phyloP scores from a whole-genome alignment of 2,888 invertebrate genomes.

The Lobophora halterata region DNA sequence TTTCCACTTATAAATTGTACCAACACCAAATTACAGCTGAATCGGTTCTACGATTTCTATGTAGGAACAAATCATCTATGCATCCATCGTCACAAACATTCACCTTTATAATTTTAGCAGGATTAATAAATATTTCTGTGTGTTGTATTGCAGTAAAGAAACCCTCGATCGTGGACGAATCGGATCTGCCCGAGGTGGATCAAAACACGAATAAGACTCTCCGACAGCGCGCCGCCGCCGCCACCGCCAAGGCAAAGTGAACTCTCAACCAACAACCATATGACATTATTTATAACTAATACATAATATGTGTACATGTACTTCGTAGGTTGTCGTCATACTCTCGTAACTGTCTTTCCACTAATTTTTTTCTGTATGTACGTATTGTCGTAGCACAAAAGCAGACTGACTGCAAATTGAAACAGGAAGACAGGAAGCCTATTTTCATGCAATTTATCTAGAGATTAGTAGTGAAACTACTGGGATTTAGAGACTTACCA shows the following conservation, averaged over 20 bases:
- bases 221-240: slow-evolving; percentile 79
- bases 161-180: slow-evolving; percentile 84
- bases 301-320: slow-evolving; percentile 21
- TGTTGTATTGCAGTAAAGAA: slow-evolving; percentile 82
- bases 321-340: slow-evolving; percentile 53
- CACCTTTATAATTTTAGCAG: too few species aligned
- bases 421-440: too few species aligned
- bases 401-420: slow-evolving; percentile 22
- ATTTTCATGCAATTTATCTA: too few species aligned
- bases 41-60: too few species aligned
- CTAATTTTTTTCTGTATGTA: slow-evolving; percentile 35
- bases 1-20: too few species aligned
- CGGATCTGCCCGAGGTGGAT: slow-evolving; percentile 95
- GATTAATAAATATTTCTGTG: slow-evolving; percentile 1
- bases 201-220: slow-evolving; percentile 91
- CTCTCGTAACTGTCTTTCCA: slow-evolving; percentile 55
- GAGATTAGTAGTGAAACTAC: too few species aligned
- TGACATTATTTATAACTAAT: slow-evolving; percentile 21
- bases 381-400: slow-evolving; percentile 39
- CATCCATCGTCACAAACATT: not conserved
- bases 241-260: slow-evolving; percentile 81
- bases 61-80: too few species aligned
- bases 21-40: too few species aligned
- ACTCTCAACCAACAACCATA: slow-evolving; percentile 27
- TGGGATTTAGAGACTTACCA: too few species aligned